Evolutionary conservation across 2,797 vertebrate species (phyloP).

Genomic region (Lagorchestes hirsutus): DNA sequence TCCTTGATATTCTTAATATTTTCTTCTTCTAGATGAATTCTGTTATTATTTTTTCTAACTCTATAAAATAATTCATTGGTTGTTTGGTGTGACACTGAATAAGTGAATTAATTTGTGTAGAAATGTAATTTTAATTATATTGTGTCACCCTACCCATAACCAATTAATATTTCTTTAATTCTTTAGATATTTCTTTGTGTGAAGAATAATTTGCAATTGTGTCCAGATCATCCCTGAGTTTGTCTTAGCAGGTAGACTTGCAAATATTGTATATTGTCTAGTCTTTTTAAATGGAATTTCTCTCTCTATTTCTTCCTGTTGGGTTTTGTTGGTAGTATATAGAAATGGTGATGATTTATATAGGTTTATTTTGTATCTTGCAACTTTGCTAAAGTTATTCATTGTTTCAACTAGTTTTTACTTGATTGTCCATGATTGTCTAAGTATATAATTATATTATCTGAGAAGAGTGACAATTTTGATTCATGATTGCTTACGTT

Average conservation of each 20-base stretch:
- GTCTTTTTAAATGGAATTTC: neutral
- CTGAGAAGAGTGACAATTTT: neutral
- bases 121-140: neutral
- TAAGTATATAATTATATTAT: neutral
- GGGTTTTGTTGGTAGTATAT: neutral
- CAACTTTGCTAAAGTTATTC: neutral
- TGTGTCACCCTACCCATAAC: neutral
- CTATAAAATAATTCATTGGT: neutral
- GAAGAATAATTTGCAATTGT: neutral
- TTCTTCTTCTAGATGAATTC: neutral
- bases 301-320: neutral
- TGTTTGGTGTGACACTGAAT: neutral
- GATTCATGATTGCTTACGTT: neutral
- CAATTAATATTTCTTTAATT: neutral
- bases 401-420: neutral
- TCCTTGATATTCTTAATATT: neutral
- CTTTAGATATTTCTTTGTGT: neutral
- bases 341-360: neutral
- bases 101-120: neutral
- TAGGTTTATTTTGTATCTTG: neutral
- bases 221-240: neutral
- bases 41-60: neutral
- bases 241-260: neutral
- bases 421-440: neutral
- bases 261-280: neutral